Percentiles rank a stretch among this genome's conserved stretches.
Conservation (phyloP, 2,113 vertebrate genomes). For the Chionomys nivalis region DNA sequence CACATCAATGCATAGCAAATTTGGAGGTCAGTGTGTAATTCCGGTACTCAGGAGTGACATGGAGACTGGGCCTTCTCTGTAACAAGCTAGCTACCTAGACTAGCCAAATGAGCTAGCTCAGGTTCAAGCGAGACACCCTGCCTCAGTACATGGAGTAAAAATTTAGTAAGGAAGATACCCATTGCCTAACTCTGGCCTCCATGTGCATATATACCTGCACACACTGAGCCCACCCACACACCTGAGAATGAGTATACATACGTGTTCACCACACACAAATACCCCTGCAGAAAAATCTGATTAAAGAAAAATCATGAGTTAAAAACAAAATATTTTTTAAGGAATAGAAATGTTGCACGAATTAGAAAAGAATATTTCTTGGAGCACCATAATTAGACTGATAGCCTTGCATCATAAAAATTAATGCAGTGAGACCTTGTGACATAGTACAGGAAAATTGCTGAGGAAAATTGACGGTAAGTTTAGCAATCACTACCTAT, state of each 20-base stretch:
- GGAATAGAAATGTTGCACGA: background rate
- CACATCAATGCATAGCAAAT: background rate
- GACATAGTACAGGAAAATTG: background rate
- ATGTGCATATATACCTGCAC: background rate
- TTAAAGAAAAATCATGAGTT: background rate
- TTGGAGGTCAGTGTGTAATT: background rate
- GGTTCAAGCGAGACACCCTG: background rate
- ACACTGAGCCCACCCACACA: background rate
- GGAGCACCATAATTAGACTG: background rate
- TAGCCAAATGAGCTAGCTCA: background rate
- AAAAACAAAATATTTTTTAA: background rate
- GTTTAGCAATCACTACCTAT: background rate
- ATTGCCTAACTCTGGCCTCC: background rate
- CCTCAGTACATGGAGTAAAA: too few relatives aligned
- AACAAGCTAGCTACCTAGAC: background rate
- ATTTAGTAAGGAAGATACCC: background rate
- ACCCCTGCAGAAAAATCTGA: background rate
- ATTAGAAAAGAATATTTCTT: background rate
- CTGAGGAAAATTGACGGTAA: constrained; percentile 27
- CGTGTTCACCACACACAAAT: background rate
- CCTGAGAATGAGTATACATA: background rate
- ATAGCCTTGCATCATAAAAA: background rate
- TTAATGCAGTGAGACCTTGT: background rate
- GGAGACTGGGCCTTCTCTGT: background rate
- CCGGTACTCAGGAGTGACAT: background rate